Evolutionary conservation across 1,140 invertebrate genomes (phyloP).

Genomic region (Phymorhynchus buccinoides): DNA sequence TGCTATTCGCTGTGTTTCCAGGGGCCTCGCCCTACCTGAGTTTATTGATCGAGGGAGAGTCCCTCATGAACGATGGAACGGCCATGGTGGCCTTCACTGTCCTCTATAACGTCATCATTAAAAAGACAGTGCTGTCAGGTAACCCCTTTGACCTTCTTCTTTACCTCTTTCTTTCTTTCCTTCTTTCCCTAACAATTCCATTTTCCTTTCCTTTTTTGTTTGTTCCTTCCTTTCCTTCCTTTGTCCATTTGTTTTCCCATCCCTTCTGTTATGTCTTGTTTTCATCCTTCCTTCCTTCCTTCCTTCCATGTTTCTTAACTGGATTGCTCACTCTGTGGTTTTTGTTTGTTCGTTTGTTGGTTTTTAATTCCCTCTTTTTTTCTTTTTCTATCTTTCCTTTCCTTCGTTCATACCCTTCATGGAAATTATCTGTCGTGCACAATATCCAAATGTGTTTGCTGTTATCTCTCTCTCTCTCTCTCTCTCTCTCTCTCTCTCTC

Average conservation of each 20-base stretch:
- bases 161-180: background rate
- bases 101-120: slow-evolving; percentile 55
- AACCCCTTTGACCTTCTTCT: too few species aligned
- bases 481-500: too few species aligned
- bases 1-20: slow-evolving; percentile 36
- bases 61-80: slow-evolving; percentile 75
- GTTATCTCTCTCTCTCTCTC: too few species aligned
- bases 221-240: background rate
- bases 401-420: too few species aligned
- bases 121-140: slow-evolving; percentile 50
- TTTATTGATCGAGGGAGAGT: slow-evolving; percentile 75
- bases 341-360: too few species aligned
- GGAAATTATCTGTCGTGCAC: too few species aligned
- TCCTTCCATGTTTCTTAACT: background rate
- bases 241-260: too few species aligned
- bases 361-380: too few species aligned
- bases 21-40: slow-evolving; percentile 72
- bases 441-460: too few species aligned
- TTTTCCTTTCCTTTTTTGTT: background rate
- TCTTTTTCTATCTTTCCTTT: background rate
- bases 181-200: background rate
- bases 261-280: too few species aligned
- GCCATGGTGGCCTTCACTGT: slow-evolving; percentile 73
- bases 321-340: too few species aligned
- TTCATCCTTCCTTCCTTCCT: background rate